phyloP scores from a whole-genome alignment of 2,888 invertebrate species.

The Agriopis marginaria region DNA sequence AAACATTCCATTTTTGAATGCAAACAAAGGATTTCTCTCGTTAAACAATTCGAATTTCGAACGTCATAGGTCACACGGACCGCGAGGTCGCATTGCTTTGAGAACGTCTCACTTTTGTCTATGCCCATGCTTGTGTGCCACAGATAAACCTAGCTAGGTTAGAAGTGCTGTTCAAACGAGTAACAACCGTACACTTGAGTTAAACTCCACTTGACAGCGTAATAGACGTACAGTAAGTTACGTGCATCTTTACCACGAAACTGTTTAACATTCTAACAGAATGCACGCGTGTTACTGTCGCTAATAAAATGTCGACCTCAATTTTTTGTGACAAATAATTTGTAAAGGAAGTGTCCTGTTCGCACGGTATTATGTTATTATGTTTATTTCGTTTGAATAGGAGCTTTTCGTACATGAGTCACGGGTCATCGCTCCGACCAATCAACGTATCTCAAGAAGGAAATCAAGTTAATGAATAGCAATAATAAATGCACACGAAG shows the following conservation, averaged over 20 bases:
- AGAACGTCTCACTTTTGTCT: constrained; percentile 76
- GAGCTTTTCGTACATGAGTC: constrained; percentile 55
- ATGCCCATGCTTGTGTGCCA: constrained; percentile 64
- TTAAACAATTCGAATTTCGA: constrained; percentile 70
- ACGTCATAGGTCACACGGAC: constrained; percentile 70
- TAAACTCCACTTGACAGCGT: constrained; percentile 48
- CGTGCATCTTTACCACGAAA: constrained; percentile 70
- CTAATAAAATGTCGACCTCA: constrained; percentile 80
- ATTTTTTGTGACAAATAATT: constrained; percentile 74
- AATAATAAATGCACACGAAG: constrained; percentile 77
- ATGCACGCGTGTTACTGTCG: constrained; percentile 70
- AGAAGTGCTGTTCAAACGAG: constrained; percentile 38
- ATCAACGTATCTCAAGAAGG: constrained; percentile 71
- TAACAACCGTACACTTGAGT: constrained; percentile 30
- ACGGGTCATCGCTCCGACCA: constrained; percentile 72
- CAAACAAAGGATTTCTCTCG: constrained; percentile 71
- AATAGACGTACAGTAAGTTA: constrained; percentile 51
- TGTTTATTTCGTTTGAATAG: constrained; percentile 39
- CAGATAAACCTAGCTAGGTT: constrained; percentile 60
- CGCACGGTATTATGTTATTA: constrained; percentile 63
- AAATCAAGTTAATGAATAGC: constrained; percentile 82
- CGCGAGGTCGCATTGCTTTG: constrained; percentile 72
- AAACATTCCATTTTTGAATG: constrained; percentile 62
- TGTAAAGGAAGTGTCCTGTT: constrained; percentile 72
- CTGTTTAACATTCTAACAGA: constrained; percentile 83